Evolutionary conservation across 2,113 vertebrate species (phyloP).

Genomic region (Amblyornis subalaris): DNA sequence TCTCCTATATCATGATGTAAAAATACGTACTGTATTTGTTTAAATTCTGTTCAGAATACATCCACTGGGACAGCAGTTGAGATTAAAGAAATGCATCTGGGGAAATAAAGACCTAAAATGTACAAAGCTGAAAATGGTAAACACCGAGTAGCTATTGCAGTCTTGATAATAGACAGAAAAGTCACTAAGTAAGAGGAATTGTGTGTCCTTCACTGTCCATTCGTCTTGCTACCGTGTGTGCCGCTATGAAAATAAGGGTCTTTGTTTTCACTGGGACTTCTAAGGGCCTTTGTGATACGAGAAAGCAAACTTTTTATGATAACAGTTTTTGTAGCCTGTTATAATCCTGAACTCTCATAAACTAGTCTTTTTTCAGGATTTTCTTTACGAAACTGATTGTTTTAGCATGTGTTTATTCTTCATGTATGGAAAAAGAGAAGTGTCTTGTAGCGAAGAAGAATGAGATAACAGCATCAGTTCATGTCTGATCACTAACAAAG

Average conservation of each 20-base stretch:
- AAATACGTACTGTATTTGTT: neutral
- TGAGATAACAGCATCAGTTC: neutral
- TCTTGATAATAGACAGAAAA: neutral
- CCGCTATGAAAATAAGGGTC: neutral
- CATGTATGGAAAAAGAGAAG: neutral
- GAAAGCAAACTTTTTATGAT: neutral
- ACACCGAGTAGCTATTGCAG: neutral
- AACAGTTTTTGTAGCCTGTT: neutral
- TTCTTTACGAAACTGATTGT: neutral
- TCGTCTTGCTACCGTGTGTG: neutral
- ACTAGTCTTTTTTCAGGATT: neutral
- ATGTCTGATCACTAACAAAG: neutral
- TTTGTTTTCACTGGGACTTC: neutral
- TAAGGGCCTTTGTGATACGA: neutral
- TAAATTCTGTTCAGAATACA: neutral
- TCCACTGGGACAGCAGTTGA: neutral
- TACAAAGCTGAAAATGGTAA: neutral
- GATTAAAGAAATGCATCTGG: neutral
- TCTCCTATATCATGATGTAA: neutral
- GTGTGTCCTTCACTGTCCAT: neutral
- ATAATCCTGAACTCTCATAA: neutral
- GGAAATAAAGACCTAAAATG: neutral
- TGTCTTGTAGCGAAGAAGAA: neutral
- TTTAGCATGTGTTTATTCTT: neutral
- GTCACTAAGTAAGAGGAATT: neutral